These are phyloP conservation scores for Physella acuta DNA, from an alignment of 1,140 invertebrate species.

Conservation along the genomic window DNA sequence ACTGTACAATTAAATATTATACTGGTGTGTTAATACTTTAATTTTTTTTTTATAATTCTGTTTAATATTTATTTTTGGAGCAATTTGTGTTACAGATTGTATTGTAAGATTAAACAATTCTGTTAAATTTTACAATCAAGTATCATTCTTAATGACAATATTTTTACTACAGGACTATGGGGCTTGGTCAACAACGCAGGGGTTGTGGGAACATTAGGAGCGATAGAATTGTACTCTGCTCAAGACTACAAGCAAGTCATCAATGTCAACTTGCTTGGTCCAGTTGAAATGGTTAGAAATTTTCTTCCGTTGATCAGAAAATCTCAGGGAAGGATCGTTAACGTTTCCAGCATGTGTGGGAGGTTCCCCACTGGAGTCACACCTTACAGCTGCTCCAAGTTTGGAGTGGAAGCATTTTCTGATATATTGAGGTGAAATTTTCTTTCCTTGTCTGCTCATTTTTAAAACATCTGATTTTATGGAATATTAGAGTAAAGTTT, in stretches of 20 bases:
- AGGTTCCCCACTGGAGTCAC: conserved; percentile 9
- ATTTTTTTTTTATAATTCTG: neutral
- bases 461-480: neutral
- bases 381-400: conserved; percentile 34
- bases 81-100: neutral
- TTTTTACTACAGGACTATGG: conserved; percentile 36
- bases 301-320: conserved; percentile 40
- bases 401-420: conserved; percentile 38
- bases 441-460: neutral
- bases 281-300: conserved; percentile 26
- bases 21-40: neutral
- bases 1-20: neutral
- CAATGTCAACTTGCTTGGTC: conserved; percentile 37
- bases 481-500: neutral
- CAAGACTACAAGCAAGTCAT: conserved; percentile 29
- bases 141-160: neutral
- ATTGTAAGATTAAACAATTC: neutral
- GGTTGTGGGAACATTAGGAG: conserved; percentile 20
- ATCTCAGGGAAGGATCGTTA: conserved; percentile 36
- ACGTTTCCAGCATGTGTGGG: conserved; percentile 32
- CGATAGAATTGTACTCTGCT: conserved; percentile 21
- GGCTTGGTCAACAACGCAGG: conserved; percentile 45
- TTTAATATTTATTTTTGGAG: neutral
- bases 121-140: neutral
- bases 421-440: conserved; percentile 33